Evolutionary conservation across 2,888 invertebrate species (phyloP), one percentile per base, ranked within the genome.

Genomic region (Unio pictorum): DNA sequence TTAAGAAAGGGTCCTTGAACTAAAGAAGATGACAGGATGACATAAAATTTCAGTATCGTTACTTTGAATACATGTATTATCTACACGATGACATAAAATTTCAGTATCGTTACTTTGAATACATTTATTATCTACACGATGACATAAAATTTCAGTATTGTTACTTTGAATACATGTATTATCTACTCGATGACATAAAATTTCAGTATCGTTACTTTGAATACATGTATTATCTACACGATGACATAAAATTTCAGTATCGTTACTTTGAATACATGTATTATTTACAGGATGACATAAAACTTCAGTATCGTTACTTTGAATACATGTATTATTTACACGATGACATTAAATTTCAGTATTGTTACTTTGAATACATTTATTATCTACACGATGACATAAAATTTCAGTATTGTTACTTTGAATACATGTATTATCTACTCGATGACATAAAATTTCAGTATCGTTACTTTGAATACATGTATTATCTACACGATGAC

Each of bases 1-100:
- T 30, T 30, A 30, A 30, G 30, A 30, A 30, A 7, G 7, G 30
- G 30, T 1, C 30, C 6, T 30, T 7, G 7, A 7, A 30, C 30
- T 30, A 5, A 7, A 30, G 7, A 30, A 30, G 5, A 30, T 28
- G 2, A 28, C 4, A 3, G 30, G 30, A 30, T 30, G 30, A 7
- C 30, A 30, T 7, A 30, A 30, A 30, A 7, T 1, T 30, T 30
- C 30, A 30, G 6, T 58, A 11, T 58, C 7, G 58, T 58, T 26
- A 58, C 20, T 28, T 23, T 23, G 7, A 61, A n/a, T 61, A 28
- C 30, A 61, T 61, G 60, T 65, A 72, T 66, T 65, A 54, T 61
- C 93, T 93, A 67, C 94, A 96, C 81, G 92, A 93, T 0, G 91
- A 93, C 67, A 92, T 97, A 6, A 91, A 93, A 23, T 23, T 30